Evolutionary conservation across 1,140 invertebrate species (phyloP).

Genomic region (Littorina saxatilis): DNA sequence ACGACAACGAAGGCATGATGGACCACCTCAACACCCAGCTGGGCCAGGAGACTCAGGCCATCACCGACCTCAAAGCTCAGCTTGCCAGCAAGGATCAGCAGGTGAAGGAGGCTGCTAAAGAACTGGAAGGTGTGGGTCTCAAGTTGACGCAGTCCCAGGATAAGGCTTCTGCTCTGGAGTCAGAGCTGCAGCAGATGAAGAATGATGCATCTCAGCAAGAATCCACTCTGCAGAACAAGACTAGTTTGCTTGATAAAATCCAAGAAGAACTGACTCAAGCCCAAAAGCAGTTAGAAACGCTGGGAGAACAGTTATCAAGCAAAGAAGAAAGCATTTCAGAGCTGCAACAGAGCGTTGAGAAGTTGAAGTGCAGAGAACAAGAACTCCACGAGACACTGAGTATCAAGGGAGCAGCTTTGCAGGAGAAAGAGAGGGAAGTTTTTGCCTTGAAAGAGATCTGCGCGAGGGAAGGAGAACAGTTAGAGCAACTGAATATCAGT

Average conservation of each 20-base stretch:
- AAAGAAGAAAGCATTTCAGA: not conserved
- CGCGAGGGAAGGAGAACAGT: slow-evolving; percentile 42
- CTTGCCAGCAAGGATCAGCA: slow-evolving; percentile 38
- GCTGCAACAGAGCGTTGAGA: slow-evolving; percentile 39
- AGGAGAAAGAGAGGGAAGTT: not conserved
- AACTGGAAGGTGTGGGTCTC: slow-evolving; percentile 28
- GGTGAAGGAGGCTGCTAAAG: slow-evolving; percentile 37
- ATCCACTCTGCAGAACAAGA: slow-evolving; percentile 16
- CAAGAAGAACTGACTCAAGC: not conserved
- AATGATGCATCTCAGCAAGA: slow-evolving; percentile 43
- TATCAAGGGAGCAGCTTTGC: not conserved
- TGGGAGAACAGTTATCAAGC: not conserved
- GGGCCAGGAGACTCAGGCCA: slow-evolving; percentile 37
- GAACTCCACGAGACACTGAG: not conserved
- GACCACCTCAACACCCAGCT: slow-evolving; percentile 34
- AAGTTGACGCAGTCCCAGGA: slow-evolving; percentile 11
- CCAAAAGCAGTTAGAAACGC: not conserved
- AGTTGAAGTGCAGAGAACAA: slow-evolving; percentile 31
- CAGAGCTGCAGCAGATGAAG: slow-evolving; percentile 33
- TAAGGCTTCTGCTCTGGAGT: slow-evolving; percentile 27
- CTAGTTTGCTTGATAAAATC: not conserved
- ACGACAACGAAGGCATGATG: slow-evolving; percentile 50
- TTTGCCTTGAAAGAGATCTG: slow-evolving; percentile 41
- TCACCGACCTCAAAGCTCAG: slow-evolving; percentile 32
- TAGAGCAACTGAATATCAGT: slow-evolving; percentile 41